Evolutionary conservation across 92 coral and sea anemone species (phyloP).

Genomic region (Anthopleura xanthogrammica): DNA sequence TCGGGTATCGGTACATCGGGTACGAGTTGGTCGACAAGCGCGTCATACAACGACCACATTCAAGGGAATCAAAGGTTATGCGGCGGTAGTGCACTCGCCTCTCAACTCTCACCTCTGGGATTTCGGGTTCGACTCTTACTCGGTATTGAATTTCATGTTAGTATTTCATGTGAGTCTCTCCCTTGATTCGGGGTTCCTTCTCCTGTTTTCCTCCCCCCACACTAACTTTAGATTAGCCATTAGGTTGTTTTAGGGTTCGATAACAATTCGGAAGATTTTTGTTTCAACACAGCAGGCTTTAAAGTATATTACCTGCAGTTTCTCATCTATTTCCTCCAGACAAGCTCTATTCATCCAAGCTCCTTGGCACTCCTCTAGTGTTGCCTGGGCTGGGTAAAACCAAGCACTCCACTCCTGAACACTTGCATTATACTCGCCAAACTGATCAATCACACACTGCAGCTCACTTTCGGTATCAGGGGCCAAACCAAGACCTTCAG

Average conservation of each 20-base stretch:
- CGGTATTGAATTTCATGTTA: too few species aligned
- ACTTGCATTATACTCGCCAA: conserved; percentile 67
- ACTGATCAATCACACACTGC: conserved; percentile 82
- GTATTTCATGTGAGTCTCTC: too few species aligned
- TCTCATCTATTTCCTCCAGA: conserved; percentile 75
- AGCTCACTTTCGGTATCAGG: conserved; percentile 75
- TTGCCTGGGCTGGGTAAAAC: conserved; percentile 89
- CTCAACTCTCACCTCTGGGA: too few species aligned
- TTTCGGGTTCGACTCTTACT: too few species aligned
- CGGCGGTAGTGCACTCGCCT: too few species aligned
- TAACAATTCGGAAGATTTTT: not conserved
- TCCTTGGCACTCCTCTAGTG: conserved; percentile 71
- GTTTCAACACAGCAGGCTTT: not conserved
- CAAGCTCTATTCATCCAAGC: conserved; percentile 46
- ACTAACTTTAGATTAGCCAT: not conserved
- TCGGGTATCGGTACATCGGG: too few species aligned
- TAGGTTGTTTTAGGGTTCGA: not conserved
- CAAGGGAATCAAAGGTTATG: too few species aligned
- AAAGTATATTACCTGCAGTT: conserved; percentile 53
- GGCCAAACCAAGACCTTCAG: conserved; percentile 52
- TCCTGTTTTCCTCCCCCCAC: too few species aligned
- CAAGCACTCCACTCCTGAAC: conserved; percentile 95
- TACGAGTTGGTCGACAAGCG: too few species aligned
- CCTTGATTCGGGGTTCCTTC: not conserved
- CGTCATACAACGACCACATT: not conserved